Percentiles rank a stretch among this genome's conserved stretches.
phyloP scores from a whole-genome alignment of 2,797 vertebrate genomes.

The Menidia menidia region DNA sequence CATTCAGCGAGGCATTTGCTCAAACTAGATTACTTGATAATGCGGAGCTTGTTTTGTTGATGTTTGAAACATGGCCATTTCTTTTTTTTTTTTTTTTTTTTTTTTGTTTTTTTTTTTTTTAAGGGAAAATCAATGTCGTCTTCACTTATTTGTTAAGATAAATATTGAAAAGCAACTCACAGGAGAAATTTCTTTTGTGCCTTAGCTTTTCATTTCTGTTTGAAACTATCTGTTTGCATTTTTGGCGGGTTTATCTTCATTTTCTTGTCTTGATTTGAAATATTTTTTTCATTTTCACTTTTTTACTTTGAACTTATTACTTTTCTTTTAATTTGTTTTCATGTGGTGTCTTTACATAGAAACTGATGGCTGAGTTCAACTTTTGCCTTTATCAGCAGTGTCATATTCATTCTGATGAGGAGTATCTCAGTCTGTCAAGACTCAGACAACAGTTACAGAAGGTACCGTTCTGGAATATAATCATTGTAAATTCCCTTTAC shows the following conservation, averaged over 20 bases:
- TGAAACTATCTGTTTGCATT: constrained; percentile 1
- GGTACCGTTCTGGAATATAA: constrained; percentile 33
- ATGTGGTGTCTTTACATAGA: constrained; percentile 46
- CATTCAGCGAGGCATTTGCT: constrained; percentile 20
- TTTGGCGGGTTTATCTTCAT: background rate
- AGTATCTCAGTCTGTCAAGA: constrained; percentile 57
- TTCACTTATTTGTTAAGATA: constrained; percentile 40
- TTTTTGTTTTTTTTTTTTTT: constrained; percentile 17
- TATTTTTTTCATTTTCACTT: background rate
- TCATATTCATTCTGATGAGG: constrained; percentile 68
- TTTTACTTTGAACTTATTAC: no score
- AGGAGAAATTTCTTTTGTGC: constrained; percentile 14
- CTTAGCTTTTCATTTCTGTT: constrained; percentile 12
- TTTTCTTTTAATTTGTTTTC: background rate
- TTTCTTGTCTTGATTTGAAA: background rate
- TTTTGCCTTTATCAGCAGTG: constrained; percentile 55
- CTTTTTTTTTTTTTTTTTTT: constrained; percentile 6
- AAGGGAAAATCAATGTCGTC: constrained; percentile 35
- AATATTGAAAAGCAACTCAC: constrained; percentile 31
- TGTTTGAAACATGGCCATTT: constrained; percentile 27
- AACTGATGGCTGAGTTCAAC: constrained; percentile 54
- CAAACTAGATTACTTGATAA: constrained; percentile 3
- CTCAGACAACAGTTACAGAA: constrained; percentile 62
- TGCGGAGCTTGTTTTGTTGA: constrained; percentile 9
- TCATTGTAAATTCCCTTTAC: constrained; percentile 1